Base-by-base conservation (phyloP, 2,888 invertebrate genomes). In the Anaspis maculata region DNA sequence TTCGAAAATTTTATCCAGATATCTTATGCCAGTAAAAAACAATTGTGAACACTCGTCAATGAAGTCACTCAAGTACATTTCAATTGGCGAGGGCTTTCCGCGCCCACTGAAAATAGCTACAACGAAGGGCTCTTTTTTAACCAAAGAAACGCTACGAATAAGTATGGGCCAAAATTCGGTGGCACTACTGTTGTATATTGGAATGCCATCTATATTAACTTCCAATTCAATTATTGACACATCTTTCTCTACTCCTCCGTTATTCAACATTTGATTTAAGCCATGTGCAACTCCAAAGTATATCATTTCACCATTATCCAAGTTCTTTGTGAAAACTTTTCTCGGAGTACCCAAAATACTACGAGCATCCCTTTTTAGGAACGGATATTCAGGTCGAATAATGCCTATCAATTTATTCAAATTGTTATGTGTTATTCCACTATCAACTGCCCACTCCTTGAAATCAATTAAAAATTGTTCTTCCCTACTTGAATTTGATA, bases 1-100 rank as follows among this genome's bases (percentile, higher is more conserved):
- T 32, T 42, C 39, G 15, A 31, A 27, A 44, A 11, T 19, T 19
- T 19, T 19, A 19, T 19, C 9, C 9, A 19, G 19, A 19, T 19
- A 19, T 6, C 5, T 19, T 6, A 19, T 6, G 5, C 19, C 19
- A 19, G 9, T 6, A 19, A 6, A 6, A 6, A 19, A 19, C 9
- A 19, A 19, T 6, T 5, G 5, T 9, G 5, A 5, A 5, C 5
- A 9, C 9, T 19, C 19, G 5, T 19, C 19, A 6, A 19, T 9
- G 9, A 19, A 19, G 6, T 6, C 9, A 9, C 9, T 19, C 19
- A 19, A 19, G 9, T 19, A 19, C 9, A 6, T 9, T 19, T 5
- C 5, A 9, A 19, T 5, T 5, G 19, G 19, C 9, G 5, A 5
- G 5, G 19, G 19, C 9, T 19, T 19, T 19, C 6, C 19, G 5